Evolutionary conservation across 2,888 invertebrate genomes (phyloP).

Genomic region (Caenorhabditis zanzibari): DNA sequence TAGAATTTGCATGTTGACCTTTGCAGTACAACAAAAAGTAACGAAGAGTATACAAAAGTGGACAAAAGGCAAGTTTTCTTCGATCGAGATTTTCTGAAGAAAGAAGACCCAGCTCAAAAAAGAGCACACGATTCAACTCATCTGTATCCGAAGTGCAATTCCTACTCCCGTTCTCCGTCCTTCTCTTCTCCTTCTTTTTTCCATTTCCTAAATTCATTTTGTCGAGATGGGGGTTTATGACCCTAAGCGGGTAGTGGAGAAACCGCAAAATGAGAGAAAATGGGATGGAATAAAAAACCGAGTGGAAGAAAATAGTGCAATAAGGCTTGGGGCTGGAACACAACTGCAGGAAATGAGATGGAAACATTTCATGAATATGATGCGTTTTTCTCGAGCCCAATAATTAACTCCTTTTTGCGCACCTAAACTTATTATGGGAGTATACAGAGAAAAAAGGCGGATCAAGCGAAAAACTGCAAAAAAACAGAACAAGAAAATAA

Average conservation of each 20-base stretch:
- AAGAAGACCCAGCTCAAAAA: neutral
- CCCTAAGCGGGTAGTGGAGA: constrained; percentile 9
- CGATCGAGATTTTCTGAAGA: no score
- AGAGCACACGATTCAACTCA: neutral
- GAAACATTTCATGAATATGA: constrained; percentile 14
- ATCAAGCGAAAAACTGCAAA: neutral
- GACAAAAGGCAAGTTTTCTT: no score
- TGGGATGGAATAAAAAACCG: constrained; percentile 9
- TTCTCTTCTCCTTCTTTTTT: neutral
- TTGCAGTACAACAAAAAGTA: no score
- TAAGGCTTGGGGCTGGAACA: neutral
- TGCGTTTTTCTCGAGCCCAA: neutral
- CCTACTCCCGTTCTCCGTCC: neutral
- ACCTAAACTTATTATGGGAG: no score
- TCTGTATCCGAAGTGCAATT: neutral
- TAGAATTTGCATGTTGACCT: no score
- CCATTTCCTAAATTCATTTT: constrained; percentile 34
- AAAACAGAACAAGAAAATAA: neutral
- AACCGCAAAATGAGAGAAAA: neutral
- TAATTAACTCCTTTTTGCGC: neutral
- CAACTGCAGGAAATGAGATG: neutral
- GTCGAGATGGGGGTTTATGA: constrained; percentile 40
- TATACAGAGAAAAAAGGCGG: neutral
- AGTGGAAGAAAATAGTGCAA: constrained; percentile 17
- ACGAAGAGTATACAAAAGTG: no score